Evolutionary conservation across 2,797 vertebrate genomes (phyloP).

Genomic region (Crocodylus rhombifer): DNA sequence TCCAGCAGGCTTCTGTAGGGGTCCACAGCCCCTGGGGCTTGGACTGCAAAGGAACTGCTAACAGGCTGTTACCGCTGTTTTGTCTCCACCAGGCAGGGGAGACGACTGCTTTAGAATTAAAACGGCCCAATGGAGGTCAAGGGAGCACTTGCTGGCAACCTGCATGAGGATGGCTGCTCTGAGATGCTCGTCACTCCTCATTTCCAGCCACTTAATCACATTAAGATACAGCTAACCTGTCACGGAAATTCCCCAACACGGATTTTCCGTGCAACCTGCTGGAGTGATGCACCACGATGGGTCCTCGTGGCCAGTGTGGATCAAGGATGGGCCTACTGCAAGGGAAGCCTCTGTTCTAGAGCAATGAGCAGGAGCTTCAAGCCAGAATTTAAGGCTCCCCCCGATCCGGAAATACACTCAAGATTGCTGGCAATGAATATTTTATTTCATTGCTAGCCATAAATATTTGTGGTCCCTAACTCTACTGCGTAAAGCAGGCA

Average conservation of each 20-base stretch:
- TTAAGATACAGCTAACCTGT: background rate
- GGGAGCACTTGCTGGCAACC: fast-evolving
- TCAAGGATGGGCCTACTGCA: fast-evolving
- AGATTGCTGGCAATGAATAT: background rate
- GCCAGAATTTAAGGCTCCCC: background rate
- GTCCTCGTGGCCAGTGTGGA: fast-evolving
- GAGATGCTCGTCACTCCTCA: background rate
- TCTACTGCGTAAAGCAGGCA: slow-evolving; percentile 20
- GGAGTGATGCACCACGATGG: background rate
- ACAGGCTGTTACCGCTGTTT: background rate
- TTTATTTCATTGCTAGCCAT: background rate
- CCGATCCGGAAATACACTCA: fast-evolving
- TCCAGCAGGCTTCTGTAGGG: too few relatives aligned
- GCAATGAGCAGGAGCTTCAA: fast-evolving
- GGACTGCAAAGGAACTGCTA: fast-evolving
- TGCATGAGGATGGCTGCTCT: background rate
- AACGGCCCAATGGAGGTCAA: background rate
- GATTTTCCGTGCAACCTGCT: background rate
- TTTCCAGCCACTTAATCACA: fast-evolving
- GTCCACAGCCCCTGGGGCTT: background rate
- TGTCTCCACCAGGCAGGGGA: too few relatives aligned
- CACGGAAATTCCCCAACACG: background rate
- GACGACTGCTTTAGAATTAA: too few relatives aligned
- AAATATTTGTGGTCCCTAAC: fast-evolving
- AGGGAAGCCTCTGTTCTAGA: background rate